A percentile compares a stretch with the other conserved stretches of the same genome.
Evolutionary conservation across 1,140 invertebrate genomes (phyloP).

Genomic region (Dendroctonus ponderosae): DNA sequence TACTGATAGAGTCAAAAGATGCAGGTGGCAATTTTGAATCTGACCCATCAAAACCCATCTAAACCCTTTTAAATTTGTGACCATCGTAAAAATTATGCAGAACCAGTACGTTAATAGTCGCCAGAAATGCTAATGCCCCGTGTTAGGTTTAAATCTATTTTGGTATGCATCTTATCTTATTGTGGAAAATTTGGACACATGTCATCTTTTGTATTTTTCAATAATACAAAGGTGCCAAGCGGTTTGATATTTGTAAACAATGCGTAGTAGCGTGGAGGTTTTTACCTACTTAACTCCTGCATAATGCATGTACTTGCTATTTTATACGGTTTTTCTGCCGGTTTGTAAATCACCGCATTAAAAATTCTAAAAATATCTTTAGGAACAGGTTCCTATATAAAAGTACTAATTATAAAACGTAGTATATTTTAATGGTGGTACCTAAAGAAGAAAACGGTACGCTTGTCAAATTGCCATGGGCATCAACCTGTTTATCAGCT

Average conservation of each 20-base stretch:
- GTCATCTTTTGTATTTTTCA: constrained; percentile 5
- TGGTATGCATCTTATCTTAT: too few relatives aligned
- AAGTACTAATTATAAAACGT: constrained; percentile 32
- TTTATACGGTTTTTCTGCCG: constrained; percentile 7
- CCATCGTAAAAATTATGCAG: too few relatives aligned
- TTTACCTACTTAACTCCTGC: constrained; percentile 19
- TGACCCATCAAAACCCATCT: too few relatives aligned
- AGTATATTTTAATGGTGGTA: constrained; percentile 32
- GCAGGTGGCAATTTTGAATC: too few relatives aligned
- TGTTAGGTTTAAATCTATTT: too few relatives aligned
- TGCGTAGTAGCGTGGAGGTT: constrained; percentile 14
- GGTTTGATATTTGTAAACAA: constrained; percentile 14
- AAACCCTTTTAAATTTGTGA: too few relatives aligned
- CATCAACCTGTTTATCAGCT: constrained; percentile 33
- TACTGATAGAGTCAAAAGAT: too few relatives aligned
- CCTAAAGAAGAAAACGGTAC: constrained; percentile 29
- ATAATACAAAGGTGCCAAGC: constrained; percentile 3
- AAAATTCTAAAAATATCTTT: constrained; percentile 28
- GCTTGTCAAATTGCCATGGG: constrained; percentile 30
- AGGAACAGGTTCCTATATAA: constrained; percentile 28
- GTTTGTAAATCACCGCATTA: constrained; percentile 13
- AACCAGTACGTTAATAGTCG: too few relatives aligned
- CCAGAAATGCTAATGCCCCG: too few relatives aligned
- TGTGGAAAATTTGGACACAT: constrained; percentile 1
- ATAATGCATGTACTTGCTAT: constrained; percentile 25